Evolutionary conservation across 2,888 invertebrate species (phyloP).

Genomic region (Eilema sororculum): DNA sequence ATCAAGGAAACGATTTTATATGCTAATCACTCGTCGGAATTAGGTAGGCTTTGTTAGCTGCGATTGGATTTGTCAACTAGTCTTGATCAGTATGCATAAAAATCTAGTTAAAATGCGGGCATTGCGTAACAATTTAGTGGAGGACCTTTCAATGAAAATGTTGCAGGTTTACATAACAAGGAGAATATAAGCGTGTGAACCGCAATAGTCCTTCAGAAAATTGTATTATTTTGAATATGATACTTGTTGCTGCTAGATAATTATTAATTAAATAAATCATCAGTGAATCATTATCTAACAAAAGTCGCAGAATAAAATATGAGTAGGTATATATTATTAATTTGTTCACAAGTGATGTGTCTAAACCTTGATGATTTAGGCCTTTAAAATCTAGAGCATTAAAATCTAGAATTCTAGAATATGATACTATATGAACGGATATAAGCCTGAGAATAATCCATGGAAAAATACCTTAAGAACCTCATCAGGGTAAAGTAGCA

Average conservation of each 20-base stretch:
- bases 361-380: background rate
- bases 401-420: too few relatives aligned
- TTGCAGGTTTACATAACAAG: background rate
- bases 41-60: constrained; percentile 22
- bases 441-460: background rate
- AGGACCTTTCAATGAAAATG: background rate
- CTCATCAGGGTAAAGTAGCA: background rate
- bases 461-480: background rate
- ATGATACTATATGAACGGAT: too few relatives aligned
- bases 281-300: too few relatives aligned
- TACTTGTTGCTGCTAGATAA: background rate
- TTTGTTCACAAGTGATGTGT: too few relatives aligned
- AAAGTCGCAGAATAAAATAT: too few relatives aligned
- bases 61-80: constrained; percentile 31
- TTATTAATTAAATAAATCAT: too few relatives aligned
- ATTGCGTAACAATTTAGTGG: background rate
- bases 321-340: too few relatives aligned
- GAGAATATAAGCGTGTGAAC: background rate
- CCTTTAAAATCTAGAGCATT: too few relatives aligned
- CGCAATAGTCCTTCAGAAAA: background rate
- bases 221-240: background rate
- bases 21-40: constrained; percentile 47
- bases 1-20: constrained; percentile 49
- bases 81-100: constrained; percentile 10
- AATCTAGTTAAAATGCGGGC: background rate